Percentiles rank a stretch among this genome's conserved stretches.
Evolutionary conservation across 2,113 vertebrate species (phyloP).

Genomic region (Podarcis cretensis): DNA sequence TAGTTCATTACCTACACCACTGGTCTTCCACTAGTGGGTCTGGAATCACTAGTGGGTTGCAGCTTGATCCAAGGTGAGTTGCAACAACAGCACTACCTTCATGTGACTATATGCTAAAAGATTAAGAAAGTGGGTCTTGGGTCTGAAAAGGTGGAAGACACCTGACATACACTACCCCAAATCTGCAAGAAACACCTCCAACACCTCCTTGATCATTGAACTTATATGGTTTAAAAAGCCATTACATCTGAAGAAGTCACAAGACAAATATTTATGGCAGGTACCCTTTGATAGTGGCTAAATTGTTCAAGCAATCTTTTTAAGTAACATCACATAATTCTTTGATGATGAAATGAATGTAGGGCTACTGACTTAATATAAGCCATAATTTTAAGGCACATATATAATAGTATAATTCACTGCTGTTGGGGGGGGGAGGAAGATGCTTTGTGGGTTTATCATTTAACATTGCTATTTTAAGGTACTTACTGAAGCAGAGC

Average conservation of each 20-base stretch:
- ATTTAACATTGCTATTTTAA: slow-evolving; percentile 21
- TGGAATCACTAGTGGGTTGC: too few relatives aligned
- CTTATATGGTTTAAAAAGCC: not conserved
- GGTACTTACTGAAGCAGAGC: slow-evolving; percentile 93
- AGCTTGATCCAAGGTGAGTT: too few relatives aligned
- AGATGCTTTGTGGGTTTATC: slow-evolving; percentile 4
- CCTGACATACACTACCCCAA: not conserved
- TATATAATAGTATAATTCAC: not conserved
- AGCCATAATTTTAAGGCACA: not conserved
- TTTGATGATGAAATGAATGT: not conserved
- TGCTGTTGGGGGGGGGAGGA: not conserved
- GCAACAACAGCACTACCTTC: too few relatives aligned
- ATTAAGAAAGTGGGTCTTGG: too few relatives aligned
- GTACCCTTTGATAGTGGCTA: not conserved
- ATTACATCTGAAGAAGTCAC: not conserved
- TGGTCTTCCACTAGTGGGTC: too few relatives aligned
- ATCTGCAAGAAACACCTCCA: not conserved
- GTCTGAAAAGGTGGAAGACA: too few relatives aligned
- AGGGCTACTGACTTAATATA: not conserved
- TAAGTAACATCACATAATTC: not conserved
- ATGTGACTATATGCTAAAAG: too few relatives aligned
- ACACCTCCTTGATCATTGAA: not conserved
- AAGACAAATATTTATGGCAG: not conserved
- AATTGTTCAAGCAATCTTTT: not conserved
- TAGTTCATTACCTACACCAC: not conserved